Evolutionary conservation across 2,113 vertebrate genomes (phyloP), one percentile per base, ranked within the genome.

Genomic region (Xiphophorus couchianus): DNA sequence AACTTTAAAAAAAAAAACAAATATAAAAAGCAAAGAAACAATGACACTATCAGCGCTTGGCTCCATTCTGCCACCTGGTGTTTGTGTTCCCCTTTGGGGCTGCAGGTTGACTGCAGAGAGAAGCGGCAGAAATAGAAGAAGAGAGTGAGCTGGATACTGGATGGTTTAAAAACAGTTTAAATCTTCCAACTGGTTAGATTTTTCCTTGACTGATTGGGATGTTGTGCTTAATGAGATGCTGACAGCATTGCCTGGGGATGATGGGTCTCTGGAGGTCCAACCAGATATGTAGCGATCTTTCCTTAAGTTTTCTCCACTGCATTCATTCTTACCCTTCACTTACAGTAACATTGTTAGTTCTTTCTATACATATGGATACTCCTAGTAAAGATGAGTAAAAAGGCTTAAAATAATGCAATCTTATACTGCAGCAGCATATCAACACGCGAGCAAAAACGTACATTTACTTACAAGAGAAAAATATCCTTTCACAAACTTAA

Each of bases 41-140:
- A 75, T 74, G 72, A 71, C 69, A 31, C 71, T 67, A 17, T 17
- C 77, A 68, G 62, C 62, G 62, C 62, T 81, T 58, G 67, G 77
- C 84, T 84, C 86, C 77, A 69, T 77, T 86, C 84, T 77, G 85
- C 89, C 86, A 84, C 86, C 90, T 87, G 83, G 79, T 89, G 86
- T 87, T 81, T 78, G 72, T 62, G 58, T 71, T 27, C 65, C 66
- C 25, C 19, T 35, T 68, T 44, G 61, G 83, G 67, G 44, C 4
- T 80, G 69, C 17, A 74, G 62, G 63, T 28, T 9, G 9, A 3
- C 35, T 0, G 2, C 14, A 35, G 58, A 69, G 30, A 33, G 58
- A 69, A 62, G 62, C 33, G 30, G 78, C n/a, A 44, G 42, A 44
- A 14, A 15, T 44, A 4, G 42, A 44, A 44, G 15, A 63, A 19